Base-by-base conservation (phyloP, 64 coral and sea anemone genomes). In the Montipora cactus region DNA sequence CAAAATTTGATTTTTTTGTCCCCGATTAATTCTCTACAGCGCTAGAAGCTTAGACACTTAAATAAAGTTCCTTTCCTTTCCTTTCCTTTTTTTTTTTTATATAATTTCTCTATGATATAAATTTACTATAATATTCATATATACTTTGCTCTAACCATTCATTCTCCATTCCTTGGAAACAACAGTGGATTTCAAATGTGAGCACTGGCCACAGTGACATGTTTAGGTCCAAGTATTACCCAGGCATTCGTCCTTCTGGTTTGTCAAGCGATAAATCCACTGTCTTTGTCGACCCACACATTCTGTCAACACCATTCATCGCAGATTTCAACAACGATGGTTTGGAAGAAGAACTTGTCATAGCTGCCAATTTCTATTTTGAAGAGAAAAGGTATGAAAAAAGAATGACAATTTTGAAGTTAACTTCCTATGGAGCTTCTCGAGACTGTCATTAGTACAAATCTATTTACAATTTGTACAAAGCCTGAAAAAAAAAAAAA, bases 291-390 rank as follows among this genome's bases (percentile, higher is more conserved):
- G 97, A 99, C 62, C 87, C 92, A 45, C 97, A 99, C 91, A 80
- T 99, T 81, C 74, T 99, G 46, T 96, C 97, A 16, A 99, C 97
- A 52, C 97, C 97, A 14, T 28, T 96, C 12, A 99, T 99, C 81
- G 58, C 79, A 84, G 97, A 99, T 80, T 99, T 99, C 89, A 96
- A 93, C 87, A 59, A 50, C 37, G 89, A 87, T 92, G 95, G 92
- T 7, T 76, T 88, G 16, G 92, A 92, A 59, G 81, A 96, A 46
- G 95, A 96, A n/a, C 92, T 99, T 45, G 79, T 96, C 83, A 80
- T 96, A 80, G 77, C 90, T 79, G 89, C 94, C 70, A 99, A 96
- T 80, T 99, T 96, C 74, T 99, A 99, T 86, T 99, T 99, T 96
- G 87, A 89, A 62, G 84, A 92, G 15, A 86, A 92, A 78, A 97